Conservation (phyloP, 2,888 invertebrate species). For the Ennomos fuscantarius region DNA sequence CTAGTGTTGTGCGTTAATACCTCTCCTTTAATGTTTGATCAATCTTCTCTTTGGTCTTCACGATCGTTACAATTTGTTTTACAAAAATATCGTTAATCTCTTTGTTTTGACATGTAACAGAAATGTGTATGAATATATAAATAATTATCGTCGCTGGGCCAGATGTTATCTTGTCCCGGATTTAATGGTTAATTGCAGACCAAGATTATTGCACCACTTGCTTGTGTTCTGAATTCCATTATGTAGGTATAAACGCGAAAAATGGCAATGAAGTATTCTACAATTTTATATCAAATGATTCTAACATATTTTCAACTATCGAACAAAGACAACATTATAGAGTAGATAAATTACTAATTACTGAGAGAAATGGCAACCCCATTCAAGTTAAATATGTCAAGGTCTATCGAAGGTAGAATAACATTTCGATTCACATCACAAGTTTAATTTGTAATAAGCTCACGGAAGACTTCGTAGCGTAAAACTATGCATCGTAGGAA, state of each 20-base stretch:
- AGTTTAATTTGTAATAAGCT: conserved; percentile 1
- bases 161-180: conserved; percentile 20
- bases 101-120: conserved; percentile 24
- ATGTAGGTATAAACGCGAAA: too few relatives aligned
- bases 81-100: conserved; percentile 32
- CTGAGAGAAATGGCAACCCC: too few relatives aligned
- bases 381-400: too few relatives aligned
- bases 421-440: background rate
- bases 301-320: too few relatives aligned
- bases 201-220: background rate
- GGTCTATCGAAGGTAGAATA: too few relatives aligned
- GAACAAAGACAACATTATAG: too few relatives aligned
- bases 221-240: too few relatives aligned
- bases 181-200: conserved; percentile 16
- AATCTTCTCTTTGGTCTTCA: conserved; percentile 29
- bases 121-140: conserved; percentile 5
- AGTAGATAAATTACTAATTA: too few relatives aligned
- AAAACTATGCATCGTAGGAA: background rate
- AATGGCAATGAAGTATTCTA: too few relatives aligned
- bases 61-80: conserved; percentile 22
- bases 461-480: conserved; percentile 6
- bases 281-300: too few relatives aligned
- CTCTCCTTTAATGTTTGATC: conserved; percentile 35
- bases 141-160: conserved; percentile 22
- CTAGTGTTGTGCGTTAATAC: conserved; percentile 26